A percentile compares a stretch with the other conserved stretches of the same genome.
phyloP scores from a whole-genome alignment of 2,113 vertebrate genomes.

The Gallinago media region DNA sequence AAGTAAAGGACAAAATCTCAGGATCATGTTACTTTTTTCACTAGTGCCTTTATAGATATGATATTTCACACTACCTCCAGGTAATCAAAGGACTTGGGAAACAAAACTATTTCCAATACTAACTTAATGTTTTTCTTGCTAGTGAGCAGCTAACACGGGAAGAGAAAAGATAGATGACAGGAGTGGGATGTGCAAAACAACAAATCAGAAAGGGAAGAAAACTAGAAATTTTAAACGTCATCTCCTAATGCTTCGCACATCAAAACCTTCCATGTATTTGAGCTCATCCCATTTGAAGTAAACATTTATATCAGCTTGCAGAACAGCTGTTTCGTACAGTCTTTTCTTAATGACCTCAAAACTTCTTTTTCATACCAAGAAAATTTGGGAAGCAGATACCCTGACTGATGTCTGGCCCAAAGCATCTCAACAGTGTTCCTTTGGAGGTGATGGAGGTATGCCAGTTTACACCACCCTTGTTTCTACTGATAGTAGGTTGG shows the following conservation, averaged over 20 bases:
- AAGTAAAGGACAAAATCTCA: not conserved
- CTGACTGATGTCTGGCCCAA: not conserved
- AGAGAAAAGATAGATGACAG: not conserved
- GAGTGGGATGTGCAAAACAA: not conserved
- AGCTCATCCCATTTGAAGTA: not conserved
- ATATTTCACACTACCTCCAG: not conserved
- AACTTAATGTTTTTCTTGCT: not conserved
- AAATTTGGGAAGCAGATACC: not conserved
- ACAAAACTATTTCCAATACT: not conserved
- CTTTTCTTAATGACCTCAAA: not conserved
- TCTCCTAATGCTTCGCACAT: not conserved
- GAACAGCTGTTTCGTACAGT: not conserved
- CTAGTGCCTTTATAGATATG: not conserved
- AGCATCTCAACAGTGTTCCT: not conserved
- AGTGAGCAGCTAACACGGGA: not conserved
- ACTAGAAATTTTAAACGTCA: not conserved
- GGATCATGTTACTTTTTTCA: not conserved
- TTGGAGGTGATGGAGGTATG: not conserved
- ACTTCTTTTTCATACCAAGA: not conserved
- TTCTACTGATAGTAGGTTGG: not conserved
- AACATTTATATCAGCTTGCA: not conserved
- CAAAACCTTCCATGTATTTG: not conserved
- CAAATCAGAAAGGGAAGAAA: not conserved
- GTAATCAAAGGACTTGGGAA: not conserved
- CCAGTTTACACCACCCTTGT: not conserved